Evolutionary conservation across 2,797 vertebrate species (phyloP), one percentile per base, ranked within the genome.

Genomic region (Peromyscus melanophrys): DNA sequence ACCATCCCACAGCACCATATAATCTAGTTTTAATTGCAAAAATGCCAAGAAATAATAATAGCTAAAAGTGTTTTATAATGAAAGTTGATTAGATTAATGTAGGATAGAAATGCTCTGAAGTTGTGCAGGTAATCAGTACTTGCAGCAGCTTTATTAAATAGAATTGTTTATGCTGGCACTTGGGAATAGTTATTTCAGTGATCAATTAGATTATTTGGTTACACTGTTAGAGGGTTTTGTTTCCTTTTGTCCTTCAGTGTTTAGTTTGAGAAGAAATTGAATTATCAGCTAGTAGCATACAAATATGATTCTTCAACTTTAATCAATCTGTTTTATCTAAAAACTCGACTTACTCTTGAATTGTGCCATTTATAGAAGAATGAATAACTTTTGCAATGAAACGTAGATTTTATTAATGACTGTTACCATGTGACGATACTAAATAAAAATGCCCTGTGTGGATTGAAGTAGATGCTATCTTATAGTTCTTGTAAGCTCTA

Each of bases 121-220:
- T 96, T 90, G 2, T 43, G 3, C 78, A 87, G 92, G 31, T 95
- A 84, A 85, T 75, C 71, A 77, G 59, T 93, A 65, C 92, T 89
- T 94, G 12, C 11, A 90, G 25, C 59, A 87, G 6, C 90, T 94
- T 27, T 23, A 77, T 71, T 95, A 37, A 94, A 23, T 23, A 84
- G 31, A 91, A 67, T n/a, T 94, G 25, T 82, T 95, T 95, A 31
- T 78, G 25, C 37, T 57, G 83, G 82, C 16, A 71, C 95, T 95
- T 95, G 19, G 94, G 95, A 94, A n/a, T 90, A 63, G 52, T 96
- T 94, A 89, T 95, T 93, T 95, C 81, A 95, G 0, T 82, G 49
- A 31, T 52, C 85, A 77, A 81, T 93, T 96, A 92, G 19, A 19
- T 93, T 94, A 75, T 92, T 89, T 86, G 49, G 77, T 67, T 71